Conservation (phyloP, 2,113 vertebrate species). For the Peromyscus leucopus region DNA sequence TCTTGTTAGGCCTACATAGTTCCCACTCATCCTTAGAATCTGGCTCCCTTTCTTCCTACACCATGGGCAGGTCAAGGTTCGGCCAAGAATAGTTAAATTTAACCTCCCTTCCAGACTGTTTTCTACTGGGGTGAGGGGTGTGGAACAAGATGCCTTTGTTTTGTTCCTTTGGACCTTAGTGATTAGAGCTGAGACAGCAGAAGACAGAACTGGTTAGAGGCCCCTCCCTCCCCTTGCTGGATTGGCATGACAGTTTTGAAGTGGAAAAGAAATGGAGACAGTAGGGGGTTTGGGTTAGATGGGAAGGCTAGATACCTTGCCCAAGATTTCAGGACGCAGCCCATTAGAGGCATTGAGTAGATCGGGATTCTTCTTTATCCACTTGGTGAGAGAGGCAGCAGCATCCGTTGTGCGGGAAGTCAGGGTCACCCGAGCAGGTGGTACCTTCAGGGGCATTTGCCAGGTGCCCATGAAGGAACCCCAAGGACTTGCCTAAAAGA, state of each 20-base stretch:
- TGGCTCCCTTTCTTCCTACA: neutral
- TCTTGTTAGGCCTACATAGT: neutral
- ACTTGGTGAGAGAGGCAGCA: slow-evolving; percentile 64
- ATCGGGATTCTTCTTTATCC: slow-evolving; percentile 70
- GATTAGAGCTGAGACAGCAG: neutral
- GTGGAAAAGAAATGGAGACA: neutral
- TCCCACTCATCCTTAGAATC: neutral
- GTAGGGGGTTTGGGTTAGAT: neutral
- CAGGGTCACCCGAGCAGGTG: slow-evolving; percentile 81
- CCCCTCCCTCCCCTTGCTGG: slow-evolving; percentile 24
- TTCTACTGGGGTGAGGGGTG: neutral
- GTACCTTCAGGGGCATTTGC: slow-evolving; percentile 86
- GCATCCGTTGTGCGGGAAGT: slow-evolving; percentile 77
- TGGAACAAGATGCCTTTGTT: neutral
- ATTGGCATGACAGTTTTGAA: neutral
- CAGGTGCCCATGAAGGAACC: slow-evolving; percentile 86
- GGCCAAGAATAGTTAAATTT: neutral
- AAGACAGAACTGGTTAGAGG: neutral
- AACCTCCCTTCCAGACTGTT: neutral
- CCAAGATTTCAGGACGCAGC: slow-evolving; percentile 77
- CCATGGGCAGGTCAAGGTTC: neutral
- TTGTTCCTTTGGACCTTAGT: neutral
- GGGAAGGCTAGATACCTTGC: slow-evolving; percentile 81
- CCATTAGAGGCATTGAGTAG: slow-evolving; percentile 84
- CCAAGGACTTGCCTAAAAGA: slow-evolving; percentile 84